Base-by-base conservation (phyloP, 1,140 invertebrate genomes). In the Chlorops oryzae region DNA sequence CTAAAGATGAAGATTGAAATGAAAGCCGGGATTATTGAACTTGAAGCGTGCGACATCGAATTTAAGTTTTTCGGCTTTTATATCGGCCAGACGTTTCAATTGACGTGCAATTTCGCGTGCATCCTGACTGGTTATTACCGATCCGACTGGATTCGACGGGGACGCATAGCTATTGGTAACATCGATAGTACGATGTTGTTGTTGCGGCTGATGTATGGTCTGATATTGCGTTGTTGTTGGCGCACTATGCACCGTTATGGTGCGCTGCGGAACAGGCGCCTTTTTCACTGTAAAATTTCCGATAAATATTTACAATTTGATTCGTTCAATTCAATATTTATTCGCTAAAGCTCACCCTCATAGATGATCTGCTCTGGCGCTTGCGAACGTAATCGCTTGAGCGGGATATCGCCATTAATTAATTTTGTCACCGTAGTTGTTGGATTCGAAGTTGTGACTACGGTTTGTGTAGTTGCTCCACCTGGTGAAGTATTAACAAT, bases 31-130 rank as follows among this genome's bases (percentile, higher is more conserved):
- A 63, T 70, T 70, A 42, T 68, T 70, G 39, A 70, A 70, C 40
- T 70, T 70, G 10, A 66, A 70, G 15, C 68, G 63, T 40, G 65
- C 64, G 41, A 70, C 66, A 55, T 70, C 67, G 39, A 70, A 70
- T 52, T 63, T 68, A 41, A 70, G 56, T 32, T 64, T 59, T 47
- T 70, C 67, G 18, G 62, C 63, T 37, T 70, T 70, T 21, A 70
- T 65, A 44, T 70, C 65, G 9, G 67, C 67, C 46, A 70, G 13
- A 5, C 67, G 61, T 43, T 67, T 70, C 3, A 70, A 47, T 48
- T 70, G 66, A 5, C 64, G 56, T 7, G 66, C 62, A 5, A 70
- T 62, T 46, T 66, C 62, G 38, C 64, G 63, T 17, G 59, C 54
- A 55, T 70, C 63, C n/a, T 52, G 44, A 24, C 59, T 52, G 23